Base-by-base conservation (phyloP, 2,113 vertebrate species). In the Pungitius pungitius region DNA sequence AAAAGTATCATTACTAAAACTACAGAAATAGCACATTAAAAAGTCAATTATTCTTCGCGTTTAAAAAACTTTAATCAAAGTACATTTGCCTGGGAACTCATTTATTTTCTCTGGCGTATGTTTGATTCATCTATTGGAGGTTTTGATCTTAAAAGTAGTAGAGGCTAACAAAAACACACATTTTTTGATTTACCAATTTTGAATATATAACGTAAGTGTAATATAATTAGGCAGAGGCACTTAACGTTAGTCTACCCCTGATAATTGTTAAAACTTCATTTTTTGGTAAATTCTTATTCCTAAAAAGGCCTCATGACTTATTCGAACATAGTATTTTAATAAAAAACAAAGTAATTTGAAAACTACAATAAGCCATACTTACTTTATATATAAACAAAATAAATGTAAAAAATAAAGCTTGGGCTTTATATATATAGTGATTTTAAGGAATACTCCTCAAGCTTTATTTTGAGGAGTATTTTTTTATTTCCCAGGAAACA, bases 101-200 rank as follows among this genome's bases (percentile, higher is more conserved):
- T 42, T 15, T 3, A 22, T 13, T 47, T 30, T 8, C 8, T 8
- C n/a, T 47, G 17, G 13, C n/a, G 11, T 47, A 54, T 66, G 33
- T 54, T 54, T 39, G 3, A 24, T 42, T 20, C 3, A 24, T 66
- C 22, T 52, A 22, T 45, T 30, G 14, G 0, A 42, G 1, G 26
- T 26, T 57, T 69, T 57, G 26, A 43, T 42, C 35, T 67, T 35
- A 27, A 30, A 65, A 39, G 12, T 24, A 35, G 45, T 65, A 13
- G 13, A 65, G 20, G 30, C 13, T 49, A 13, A 51, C 14, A 22
- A 43, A n/a, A 47, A 15, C 37, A 22, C 2, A 37, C 12, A 15
- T 15, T 55, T 52, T 52, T 42, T 14, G 6, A 17, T 15, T 35
- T 35, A 35, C n/a, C 49, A 52, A 22, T 24, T 52, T 52, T 51